phyloP scores from a whole-genome alignment of 2,113 vertebrate genomes.

The Riparia riparia region DNA sequence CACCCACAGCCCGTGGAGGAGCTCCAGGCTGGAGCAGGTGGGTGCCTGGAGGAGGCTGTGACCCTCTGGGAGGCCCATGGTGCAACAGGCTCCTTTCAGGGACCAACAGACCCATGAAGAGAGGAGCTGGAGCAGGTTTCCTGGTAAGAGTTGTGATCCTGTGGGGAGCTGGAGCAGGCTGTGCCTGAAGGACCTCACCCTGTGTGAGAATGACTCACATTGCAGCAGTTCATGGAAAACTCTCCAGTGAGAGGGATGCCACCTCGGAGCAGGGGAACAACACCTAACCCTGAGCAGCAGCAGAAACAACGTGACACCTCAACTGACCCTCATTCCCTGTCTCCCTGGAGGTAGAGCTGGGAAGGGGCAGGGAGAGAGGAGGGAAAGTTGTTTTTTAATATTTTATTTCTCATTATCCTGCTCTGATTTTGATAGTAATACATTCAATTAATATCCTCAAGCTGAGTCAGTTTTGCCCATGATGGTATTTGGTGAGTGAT shows the following conservation, averaged over 20 bases:
- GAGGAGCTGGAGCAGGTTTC: neutral
- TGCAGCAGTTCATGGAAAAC: neutral
- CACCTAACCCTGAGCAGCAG: neutral
- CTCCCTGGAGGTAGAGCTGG: neutral
- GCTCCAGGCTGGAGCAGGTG: fast-evolving
- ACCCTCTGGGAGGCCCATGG: fast-evolving
- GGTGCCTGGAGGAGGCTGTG: neutral
- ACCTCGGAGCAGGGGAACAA: fast-evolving
- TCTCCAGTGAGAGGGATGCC: neutral
- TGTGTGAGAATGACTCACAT: fast-evolving
- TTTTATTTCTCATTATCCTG: neutral
- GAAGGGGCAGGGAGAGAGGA: neutral
- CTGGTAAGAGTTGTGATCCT: neutral
- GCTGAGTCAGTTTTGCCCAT: neutral
- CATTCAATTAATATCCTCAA: neutral
- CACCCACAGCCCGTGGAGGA: neutral
- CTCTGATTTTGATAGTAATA: neutral
- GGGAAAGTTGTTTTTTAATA: neutral
- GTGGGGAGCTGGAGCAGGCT: neutral
- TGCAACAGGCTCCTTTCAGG: neutral
- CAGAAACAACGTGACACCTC: fast-evolving
- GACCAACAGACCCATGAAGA: neutral
- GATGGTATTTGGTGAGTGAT: neutral
- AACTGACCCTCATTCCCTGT: neutral
- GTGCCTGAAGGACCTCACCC: neutral